phyloP scores from a whole-genome alignment of 2,797 vertebrate genomes.

The Paramormyrops hopkinsi region DNA sequence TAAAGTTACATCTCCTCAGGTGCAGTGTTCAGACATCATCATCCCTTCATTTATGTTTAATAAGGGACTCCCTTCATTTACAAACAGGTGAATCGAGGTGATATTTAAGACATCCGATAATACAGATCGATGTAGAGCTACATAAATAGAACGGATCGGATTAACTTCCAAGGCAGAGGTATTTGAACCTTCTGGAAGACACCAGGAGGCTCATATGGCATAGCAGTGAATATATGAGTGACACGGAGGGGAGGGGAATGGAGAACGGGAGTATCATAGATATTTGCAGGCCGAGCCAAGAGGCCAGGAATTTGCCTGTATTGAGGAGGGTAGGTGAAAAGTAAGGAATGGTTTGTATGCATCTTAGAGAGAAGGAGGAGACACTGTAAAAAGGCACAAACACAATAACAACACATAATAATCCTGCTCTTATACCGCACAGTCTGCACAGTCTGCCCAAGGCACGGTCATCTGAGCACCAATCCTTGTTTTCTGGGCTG shows the following conservation, averaged over 20 bases:
- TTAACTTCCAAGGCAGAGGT: not conserved
- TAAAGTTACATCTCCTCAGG: slow-evolving; percentile 2
- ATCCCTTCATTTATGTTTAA: slow-evolving; percentile 17
- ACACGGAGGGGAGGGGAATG: slow-evolving; percentile 48
- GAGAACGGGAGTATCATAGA: not conserved
- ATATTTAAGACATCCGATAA: slow-evolving; percentile 8
- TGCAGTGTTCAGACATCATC: slow-evolving; percentile 19
- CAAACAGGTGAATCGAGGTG: not conserved
- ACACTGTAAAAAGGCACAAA: not conserved
- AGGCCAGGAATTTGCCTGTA: not conserved
- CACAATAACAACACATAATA: not conserved
- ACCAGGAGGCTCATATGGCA: not conserved
- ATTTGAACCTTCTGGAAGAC: slow-evolving; percentile 7
- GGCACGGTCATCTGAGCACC: not conserved
- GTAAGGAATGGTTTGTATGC: not conserved
- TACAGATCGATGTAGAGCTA: not conserved
- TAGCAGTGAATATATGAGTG: slow-evolving; percentile 34
- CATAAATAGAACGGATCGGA: not conserved
- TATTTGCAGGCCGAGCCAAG: not conserved
- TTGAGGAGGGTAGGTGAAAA: not conserved
- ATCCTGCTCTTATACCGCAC: not conserved
- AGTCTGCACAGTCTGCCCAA: not conserved
- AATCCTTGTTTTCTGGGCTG: not conserved
- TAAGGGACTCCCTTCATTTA: slow-evolving; percentile 10
- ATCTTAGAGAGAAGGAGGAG: not conserved